phyloP scores from a whole-genome alignment of 1,140 invertebrate species.

The Spodoptera frugiperda region DNA sequence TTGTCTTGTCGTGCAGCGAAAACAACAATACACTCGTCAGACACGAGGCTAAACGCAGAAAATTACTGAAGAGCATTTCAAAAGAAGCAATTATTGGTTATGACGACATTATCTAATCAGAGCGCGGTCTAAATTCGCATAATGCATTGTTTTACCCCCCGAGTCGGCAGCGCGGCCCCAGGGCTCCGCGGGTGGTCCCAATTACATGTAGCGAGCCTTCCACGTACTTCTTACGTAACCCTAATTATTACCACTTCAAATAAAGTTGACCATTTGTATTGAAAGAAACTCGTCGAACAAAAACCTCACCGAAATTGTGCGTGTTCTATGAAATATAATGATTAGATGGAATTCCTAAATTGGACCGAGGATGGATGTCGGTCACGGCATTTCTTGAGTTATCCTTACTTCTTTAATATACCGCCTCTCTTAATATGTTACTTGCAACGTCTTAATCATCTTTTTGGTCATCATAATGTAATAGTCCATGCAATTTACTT shows the following conservation, averaged over 20 bases:
- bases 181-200: slow-evolving; percentile 69
- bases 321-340: slow-evolving; percentile 50
- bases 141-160: slow-evolving; percentile 58
- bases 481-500: background rate
- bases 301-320: slow-evolving; percentile 50
- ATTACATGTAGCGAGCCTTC: slow-evolving; percentile 54
- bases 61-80: slow-evolving; percentile 27
- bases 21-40: slow-evolving; percentile 8
- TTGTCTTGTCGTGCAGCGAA: background rate
- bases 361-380: slow-evolving; percentile 46
- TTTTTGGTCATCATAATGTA: slow-evolving; percentile 29
- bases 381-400: slow-evolving; percentile 46
- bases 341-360: slow-evolving; percentile 56
- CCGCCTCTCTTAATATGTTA: slow-evolving; percentile 17
- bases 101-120: slow-evolving; percentile 52
- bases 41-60: slow-evolving; percentile 5
- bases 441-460: too few species aligned
- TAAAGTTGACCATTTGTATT: slow-evolving; percentile 54
- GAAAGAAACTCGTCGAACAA: slow-evolving; percentile 26
- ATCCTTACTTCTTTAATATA: slow-evolving; percentile 22
- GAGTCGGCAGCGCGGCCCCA: slow-evolving; percentile 51
- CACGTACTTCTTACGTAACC: slow-evolving; percentile 56
- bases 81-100: slow-evolving; percentile 36
- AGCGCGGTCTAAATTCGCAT: slow-evolving; percentile 60
- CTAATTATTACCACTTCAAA: slow-evolving; percentile 60